Evolutionary conservation across 2,888 invertebrate species (phyloP), one percentile per base, ranked within the genome.

Genomic region (Barypeithes pellucidus): DNA sequence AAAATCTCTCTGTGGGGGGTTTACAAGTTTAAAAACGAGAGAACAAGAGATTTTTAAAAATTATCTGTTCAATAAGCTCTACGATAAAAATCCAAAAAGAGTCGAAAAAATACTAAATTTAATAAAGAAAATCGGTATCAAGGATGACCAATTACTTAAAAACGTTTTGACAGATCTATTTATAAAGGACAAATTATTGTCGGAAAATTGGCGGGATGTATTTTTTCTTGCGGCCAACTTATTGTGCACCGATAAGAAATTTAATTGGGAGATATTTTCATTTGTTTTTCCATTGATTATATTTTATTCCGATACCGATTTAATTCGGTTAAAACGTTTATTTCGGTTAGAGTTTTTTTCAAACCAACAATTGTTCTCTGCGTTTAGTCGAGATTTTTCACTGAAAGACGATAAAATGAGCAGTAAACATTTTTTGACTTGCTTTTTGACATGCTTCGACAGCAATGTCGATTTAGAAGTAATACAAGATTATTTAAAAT

Each of bases 1-100:
- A 0, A 87, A 90, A 77, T 89, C 89, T 76, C 85, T 96, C 9
- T 85, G 90, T 0, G 87, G 89, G 72, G 88, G 90, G 75, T 89
- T 88, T 77, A 79, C 86, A 9, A 78, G 83, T 18, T 83, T 91
- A 18, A 87, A 86, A 79, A 84, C 87, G 0, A 88, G 88, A 50
- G 88, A 91, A 78, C 82, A 87, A 33, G 89, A 90, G n/a, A 88
- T 92, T 79, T 86, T 94, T 0, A 90, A 89, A 76, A 90, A 90
- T 63, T 89, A 91, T 0, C 85, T 95, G 5, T 81, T 89, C 2
- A 90, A 90, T 77, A 88, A 93, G 72, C 88, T 95, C 2, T 87
- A 87, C 61, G 95, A 95, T 84, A 92, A 93, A 14, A 88, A 90
- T 77, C 85, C 88, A 0, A 84, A 87, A 59, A 92, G 95, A 0